Evolutionary conservation across 2,797 vertebrate species (phyloP).

Genomic region (Bradypodion ventrale): DNA sequence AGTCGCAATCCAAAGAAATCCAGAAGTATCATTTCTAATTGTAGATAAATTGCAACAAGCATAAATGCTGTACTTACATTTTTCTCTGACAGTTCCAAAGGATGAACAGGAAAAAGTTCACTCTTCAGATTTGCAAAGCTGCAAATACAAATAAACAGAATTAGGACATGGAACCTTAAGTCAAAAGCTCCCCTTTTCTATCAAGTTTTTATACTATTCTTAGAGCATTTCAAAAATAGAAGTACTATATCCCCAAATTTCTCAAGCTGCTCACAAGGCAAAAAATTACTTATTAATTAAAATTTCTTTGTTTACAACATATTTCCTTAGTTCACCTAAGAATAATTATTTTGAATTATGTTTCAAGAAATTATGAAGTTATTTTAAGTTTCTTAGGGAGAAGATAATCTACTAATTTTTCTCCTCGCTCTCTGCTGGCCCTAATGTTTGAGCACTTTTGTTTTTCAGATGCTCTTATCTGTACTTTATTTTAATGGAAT

Average conservation of each 20-base stretch:
- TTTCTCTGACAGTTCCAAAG: slow-evolving; percentile 92
- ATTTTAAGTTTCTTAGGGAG: background rate
- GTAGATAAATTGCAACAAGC: background rate
- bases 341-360: background rate
- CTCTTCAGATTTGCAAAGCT: slow-evolving; percentile 92
- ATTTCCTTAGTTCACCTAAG: background rate
- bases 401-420: background rate
- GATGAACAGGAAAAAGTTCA: slow-evolving; percentile 90
- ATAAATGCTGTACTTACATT: slow-evolving; percentile 82
- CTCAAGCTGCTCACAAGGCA: background rate
- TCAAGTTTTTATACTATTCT: background rate
- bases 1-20: too few relatives aligned
- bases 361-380: background rate
- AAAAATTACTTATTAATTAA: too few relatives aligned
- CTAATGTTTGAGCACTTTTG: background rate
- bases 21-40: too few relatives aligned
- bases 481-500: too few relatives aligned
- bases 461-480: background rate
- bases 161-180: background rate
- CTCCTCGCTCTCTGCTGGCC: too few relatives aligned
- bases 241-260: background rate
- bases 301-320: background rate
- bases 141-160: slow-evolving; percentile 35
- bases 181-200: background rate
- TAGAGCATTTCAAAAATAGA: slow-evolving; percentile 19